Conservation (phyloP, 2,113 vertebrate species). For the Aegithalos caudatus region DNA sequence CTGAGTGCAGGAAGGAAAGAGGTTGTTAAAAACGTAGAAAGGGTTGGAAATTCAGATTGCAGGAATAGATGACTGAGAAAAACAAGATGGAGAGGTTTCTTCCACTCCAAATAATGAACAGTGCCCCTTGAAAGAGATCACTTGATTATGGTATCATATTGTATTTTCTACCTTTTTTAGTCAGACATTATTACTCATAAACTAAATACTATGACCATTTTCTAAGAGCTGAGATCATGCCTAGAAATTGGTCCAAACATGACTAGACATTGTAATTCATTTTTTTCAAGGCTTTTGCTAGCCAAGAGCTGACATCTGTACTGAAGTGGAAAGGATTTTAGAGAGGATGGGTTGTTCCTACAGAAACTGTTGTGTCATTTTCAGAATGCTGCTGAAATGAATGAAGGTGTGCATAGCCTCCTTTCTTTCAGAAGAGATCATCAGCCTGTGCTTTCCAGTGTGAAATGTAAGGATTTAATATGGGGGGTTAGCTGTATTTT, state of each 20-base stretch:
- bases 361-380: not conserved
- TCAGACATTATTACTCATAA: conserved; percentile 30
- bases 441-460: not conserved
- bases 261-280: conserved; percentile 23
- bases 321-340: not conserved
- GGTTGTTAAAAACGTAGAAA: not conserved
- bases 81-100: not conserved
- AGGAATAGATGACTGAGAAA: not conserved
- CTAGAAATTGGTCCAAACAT: conserved; percentile 14
- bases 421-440: not conserved
- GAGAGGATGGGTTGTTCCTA: not conserved
- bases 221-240: conserved; percentile 19
- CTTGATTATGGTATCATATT: not conserved
- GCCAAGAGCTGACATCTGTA: not conserved
- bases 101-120: not conserved
- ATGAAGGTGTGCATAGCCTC: not conserved
- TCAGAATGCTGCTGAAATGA: not conserved
- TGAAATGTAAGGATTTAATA: not conserved
- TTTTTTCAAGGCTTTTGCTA: not conserved
- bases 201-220: not conserved
- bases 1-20: not conserved
- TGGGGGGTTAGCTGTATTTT: not conserved
- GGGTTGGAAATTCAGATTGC: not conserved
- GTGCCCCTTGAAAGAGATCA: not conserved
- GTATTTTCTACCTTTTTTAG: not conserved